phyloP scores from a whole-genome alignment of 2,888 invertebrate species.

The Megalurothrips usitatus region DNA sequence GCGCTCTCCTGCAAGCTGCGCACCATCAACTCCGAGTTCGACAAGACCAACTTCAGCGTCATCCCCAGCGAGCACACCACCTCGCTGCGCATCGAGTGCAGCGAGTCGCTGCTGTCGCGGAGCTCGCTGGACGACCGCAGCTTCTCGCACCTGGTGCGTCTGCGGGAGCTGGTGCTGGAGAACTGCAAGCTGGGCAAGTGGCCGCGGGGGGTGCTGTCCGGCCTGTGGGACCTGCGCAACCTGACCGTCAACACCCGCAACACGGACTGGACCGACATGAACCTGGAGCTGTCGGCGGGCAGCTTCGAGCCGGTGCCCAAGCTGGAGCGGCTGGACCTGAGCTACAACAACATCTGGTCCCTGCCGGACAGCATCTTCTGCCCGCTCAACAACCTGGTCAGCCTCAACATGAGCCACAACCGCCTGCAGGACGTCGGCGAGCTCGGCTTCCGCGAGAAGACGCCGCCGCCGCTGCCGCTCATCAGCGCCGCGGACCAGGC shows the following conservation, averaged over 20 bases:
- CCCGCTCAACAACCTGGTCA: conserved; percentile 70
- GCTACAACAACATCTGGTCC: conserved; percentile 85
- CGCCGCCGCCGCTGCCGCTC: conserved; percentile 57
- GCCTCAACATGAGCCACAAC: conserved; percentile 81
- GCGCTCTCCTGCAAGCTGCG: conserved; percentile 73
- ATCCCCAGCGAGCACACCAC: conserved; percentile 80
- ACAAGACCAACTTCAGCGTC: conserved; percentile 81
- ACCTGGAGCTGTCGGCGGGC: conserved; percentile 60
- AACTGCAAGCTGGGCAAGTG: conserved; percentile 82
- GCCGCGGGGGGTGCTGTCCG: conserved; percentile 73
- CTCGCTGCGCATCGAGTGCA: conserved; percentile 71
- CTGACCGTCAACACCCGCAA: conserved; percentile 81
- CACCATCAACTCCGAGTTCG: conserved; percentile 81
- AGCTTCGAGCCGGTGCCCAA: conserved; percentile 67
- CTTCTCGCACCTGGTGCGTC: conserved; percentile 72
- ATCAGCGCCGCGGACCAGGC: conserved; percentile 58
- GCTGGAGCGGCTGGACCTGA: conserved; percentile 77
- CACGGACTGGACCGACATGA: conserved; percentile 77
- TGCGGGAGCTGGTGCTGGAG: conserved; percentile 75
- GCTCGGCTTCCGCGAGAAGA: conserved; percentile 73
- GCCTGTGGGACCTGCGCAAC: conserved; percentile 74
- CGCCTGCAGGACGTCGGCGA: conserved; percentile 83
- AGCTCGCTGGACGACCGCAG: conserved; percentile 72
- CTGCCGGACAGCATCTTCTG: conserved; percentile 83
- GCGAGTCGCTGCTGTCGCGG: conserved; percentile 72